A percentile compares a stretch with the other conserved stretches of the same genome.
These are phyloP conservation scores for Anguilla japonica DNA, from an alignment of 2,113 vertebrate genomes.

Conservation along the genomic window DNA sequence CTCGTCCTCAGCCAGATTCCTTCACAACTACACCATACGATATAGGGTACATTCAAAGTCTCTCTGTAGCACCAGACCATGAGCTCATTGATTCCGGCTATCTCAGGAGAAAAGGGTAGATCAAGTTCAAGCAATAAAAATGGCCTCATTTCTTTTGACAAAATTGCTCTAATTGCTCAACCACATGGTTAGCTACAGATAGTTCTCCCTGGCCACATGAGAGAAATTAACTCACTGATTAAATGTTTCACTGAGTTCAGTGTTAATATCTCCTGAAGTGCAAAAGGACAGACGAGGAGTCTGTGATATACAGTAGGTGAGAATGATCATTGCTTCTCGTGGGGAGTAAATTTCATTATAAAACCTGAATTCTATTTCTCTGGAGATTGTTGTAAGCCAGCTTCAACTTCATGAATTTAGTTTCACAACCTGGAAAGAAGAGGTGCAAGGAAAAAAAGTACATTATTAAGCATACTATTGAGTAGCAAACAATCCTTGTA, in stretches of 20 bases:
- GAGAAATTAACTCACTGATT: constrained; percentile 21
- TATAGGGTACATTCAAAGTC: background rate
- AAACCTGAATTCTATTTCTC: background rate
- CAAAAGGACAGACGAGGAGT: background rate
- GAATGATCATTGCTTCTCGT: background rate
- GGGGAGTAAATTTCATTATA: constrained; percentile 26
- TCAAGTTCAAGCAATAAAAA: background rate
- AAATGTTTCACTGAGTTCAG: constrained; percentile 19
- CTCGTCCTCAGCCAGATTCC: background rate
- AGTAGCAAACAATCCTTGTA: background rate
- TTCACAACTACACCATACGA: background rate
- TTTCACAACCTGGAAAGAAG: constrained; percentile 1
- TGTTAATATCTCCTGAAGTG: constrained; percentile 6
- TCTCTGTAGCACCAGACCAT: background rate
- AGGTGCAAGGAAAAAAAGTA: background rate
- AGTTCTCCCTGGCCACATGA: background rate
- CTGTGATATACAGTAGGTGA: background rate
- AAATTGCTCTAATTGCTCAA: background rate
- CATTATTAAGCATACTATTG: background rate
- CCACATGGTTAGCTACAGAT: constrained; percentile 4
- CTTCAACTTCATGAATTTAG: constrained; percentile 8
- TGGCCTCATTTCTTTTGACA: background rate
- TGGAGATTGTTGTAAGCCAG: background rate
- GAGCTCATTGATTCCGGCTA: background rate
- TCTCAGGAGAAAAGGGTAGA: background rate